Evolutionary conservation across 2,797 vertebrate species (phyloP).

Genomic region (Trachurus trachurus): DNA sequence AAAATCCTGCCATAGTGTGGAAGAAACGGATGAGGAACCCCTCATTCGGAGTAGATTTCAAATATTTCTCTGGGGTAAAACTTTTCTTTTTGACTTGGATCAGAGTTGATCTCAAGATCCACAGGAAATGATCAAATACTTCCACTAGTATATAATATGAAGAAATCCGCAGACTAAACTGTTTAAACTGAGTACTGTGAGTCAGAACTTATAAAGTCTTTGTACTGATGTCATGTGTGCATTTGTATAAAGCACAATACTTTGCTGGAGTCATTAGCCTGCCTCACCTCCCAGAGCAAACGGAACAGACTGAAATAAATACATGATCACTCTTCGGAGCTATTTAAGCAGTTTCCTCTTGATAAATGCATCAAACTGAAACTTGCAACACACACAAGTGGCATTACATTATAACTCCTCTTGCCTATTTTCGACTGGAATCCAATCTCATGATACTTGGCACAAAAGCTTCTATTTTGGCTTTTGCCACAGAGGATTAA

Average conservation of each 20-base stretch:
- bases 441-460: not conserved
- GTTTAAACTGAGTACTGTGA: not conserved
- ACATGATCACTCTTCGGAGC: too few species aligned
- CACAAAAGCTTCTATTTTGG: not conserved
- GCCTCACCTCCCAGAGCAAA: not conserved
- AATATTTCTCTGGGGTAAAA: not conserved
- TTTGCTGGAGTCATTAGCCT: not conserved
- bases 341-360: not conserved
- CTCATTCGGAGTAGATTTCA: not conserved
- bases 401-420: not conserved
- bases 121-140: too few species aligned
- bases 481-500: constrained; percentile 2
- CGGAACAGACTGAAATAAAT: not conserved
- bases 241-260: not conserved
- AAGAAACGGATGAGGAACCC: not conserved
- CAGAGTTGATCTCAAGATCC: too few species aligned
- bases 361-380: constrained; percentile 8
- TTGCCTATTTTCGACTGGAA: constrained; percentile 10
- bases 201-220: not conserved
- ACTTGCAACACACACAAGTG: not conserved
- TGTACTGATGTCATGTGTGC: not conserved
- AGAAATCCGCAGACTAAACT: not conserved
- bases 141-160: not conserved
- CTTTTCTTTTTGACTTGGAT: not conserved
- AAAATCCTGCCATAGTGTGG: not conserved